Evolutionary conservation across 1,140 invertebrate species (phyloP).

Genomic region (Vollenhovia emeryi): DNA sequence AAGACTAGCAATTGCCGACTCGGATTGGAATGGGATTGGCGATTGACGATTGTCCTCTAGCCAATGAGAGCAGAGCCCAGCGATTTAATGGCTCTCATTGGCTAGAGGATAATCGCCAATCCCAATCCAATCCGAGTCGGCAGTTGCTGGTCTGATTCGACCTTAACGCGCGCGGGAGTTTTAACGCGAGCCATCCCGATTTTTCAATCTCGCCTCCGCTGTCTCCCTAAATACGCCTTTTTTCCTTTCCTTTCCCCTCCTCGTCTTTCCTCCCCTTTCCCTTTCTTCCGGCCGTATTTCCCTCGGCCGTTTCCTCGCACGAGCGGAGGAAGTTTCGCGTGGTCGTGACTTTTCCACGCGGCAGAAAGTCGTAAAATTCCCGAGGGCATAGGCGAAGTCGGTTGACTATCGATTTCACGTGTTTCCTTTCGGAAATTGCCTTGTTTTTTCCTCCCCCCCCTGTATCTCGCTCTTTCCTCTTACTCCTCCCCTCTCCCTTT

Average conservation of each 20-base stretch:
- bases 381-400: constrained; percentile 41
- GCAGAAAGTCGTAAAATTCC: constrained; percentile 62
- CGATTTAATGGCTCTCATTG: no score
- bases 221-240: constrained; percentile 1
- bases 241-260: constrained; percentile 14
- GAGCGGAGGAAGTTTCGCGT: constrained; percentile 1
- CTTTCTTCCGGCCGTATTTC: constrained; percentile 20
- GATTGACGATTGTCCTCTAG: no score
- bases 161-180: constrained; percentile 48
- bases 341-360: constrained; percentile 68
- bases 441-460: constrained; percentile 66
- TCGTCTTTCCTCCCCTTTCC: background rate
- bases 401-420: constrained; percentile 73
- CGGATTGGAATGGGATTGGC: no score
- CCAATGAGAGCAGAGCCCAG: no score
- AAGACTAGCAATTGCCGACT: no score
- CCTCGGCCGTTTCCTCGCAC: background rate
- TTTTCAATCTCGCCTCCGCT: constrained; percentile 59
- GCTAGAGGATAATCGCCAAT: no score
- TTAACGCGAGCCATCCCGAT: constrained; percentile 48
- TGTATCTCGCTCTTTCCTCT: no score
- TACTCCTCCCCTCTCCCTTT: background rate
- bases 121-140: no score
- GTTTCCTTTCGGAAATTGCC: constrained; percentile 76
- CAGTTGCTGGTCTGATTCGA: no score